These are phyloP conservation scores for Grallaria varia DNA, from an alignment of 2,113 vertebrate genomes.

Conservation along the genomic window DNA sequence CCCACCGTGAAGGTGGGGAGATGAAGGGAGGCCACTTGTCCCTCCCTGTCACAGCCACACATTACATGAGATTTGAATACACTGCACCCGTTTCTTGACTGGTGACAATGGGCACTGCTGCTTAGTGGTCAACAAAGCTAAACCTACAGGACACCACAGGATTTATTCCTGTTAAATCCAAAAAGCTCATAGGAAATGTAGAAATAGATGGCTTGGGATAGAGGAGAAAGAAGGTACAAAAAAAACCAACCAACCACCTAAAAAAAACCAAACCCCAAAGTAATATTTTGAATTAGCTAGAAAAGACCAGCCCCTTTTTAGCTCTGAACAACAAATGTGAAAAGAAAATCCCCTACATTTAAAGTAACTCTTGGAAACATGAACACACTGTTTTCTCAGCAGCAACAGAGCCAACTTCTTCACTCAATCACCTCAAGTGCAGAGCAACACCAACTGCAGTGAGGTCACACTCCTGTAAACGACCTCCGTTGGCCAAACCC, in stretches of 20 bases:
- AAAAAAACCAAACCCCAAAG: not conserved
- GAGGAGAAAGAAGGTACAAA: not conserved
- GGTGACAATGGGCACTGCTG: not conserved
- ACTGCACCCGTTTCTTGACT: not conserved
- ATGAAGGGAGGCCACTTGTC: not conserved
- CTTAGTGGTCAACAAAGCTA: not conserved
- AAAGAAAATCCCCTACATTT: conserved; percentile 36
- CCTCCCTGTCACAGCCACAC: no score
- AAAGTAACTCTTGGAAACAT: not conserved
- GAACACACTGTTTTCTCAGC: not conserved
- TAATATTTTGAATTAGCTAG: not conserved
- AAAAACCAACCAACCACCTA: not conserved
- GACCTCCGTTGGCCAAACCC: not conserved
- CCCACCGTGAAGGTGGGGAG: accelerated
- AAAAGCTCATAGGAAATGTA: not conserved
- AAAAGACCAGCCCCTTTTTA: not conserved
- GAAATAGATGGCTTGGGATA: not conserved
- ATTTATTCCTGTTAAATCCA: not conserved
- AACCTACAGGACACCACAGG: not conserved
- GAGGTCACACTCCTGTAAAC: not conserved
- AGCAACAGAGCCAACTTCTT: not conserved
- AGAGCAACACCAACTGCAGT: not conserved
- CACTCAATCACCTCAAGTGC: not conserved
- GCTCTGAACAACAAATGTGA: not conserved
- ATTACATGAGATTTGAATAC: not conserved